Base-by-base conservation (phyloP, 2,797 vertebrate species). In the Perodicticus potto region DNA sequence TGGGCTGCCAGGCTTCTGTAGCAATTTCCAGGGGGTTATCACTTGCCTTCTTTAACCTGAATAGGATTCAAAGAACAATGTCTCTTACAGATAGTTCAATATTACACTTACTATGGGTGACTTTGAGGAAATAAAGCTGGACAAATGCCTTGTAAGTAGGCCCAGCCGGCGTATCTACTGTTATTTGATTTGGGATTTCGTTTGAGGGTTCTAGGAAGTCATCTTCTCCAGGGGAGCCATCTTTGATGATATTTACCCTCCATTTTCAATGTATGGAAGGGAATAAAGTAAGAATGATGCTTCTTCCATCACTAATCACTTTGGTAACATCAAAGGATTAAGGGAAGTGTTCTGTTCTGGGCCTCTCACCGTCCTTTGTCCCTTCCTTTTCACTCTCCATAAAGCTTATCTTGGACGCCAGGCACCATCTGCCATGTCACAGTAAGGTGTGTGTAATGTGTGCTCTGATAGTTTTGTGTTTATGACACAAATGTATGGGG, bases 331-430 rank as follows among this genome's bases (percentile, higher is more conserved):
- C 96, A 97, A 98, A 97, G 94, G 95, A 92, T 95, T 92, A 97
- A 95, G 85, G 70, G n/a, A 91, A 94, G 65, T 89, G 57, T 86
- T 80, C 93, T 91, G 37, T 59, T 13, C 76, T 81, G 72, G 65
- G 37, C 63, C 85, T 95, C 91, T 96, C 95, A 76, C 96, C 93
- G 94, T 95, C 81, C 94, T 63, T 93, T 89, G 73, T 95, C 85
- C 88, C 55, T 95, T 94, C 76, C 87, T 95, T 90, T 89, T 95
- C 43, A 67, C 93, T 96, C 96, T 97, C 97, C 95, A 95, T 97
- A 97, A 97, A 97, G 91, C 97, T 97, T 98, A 97, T 97, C 97
- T 97, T 49, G 81, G 94, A 90, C 49, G 74, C 80, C 91, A 97
- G 96, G 91, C 87, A 82, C 96, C 89, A 92, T 97, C 94, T 97